Percentiles rank a stretch among this genome's conserved stretches.
phyloP scores from a whole-genome alignment of 2,888 invertebrate species.

The Nomada flava region DNA sequence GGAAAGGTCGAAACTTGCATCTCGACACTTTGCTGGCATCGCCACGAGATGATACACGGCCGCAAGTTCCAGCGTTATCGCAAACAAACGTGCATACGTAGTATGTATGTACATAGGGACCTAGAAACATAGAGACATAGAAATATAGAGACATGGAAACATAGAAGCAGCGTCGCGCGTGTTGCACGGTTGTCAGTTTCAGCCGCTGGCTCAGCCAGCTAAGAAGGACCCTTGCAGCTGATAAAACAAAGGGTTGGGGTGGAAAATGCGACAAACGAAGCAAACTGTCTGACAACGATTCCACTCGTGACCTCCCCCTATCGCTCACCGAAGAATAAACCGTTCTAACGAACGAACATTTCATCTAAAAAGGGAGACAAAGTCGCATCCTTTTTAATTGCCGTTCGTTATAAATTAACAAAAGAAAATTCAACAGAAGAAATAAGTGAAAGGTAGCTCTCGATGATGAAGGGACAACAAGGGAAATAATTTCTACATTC shows the following conservation, averaged over 20 bases:
- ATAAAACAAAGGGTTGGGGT: slow-evolving; percentile 56
- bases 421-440: too few relatives aligned
- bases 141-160: not conserved
- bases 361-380: too few relatives aligned
- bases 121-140: too few relatives aligned
- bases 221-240: slow-evolving; percentile 47
- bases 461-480: too few relatives aligned
- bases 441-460: too few relatives aligned
- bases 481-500: too few relatives aligned
- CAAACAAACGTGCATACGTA: not conserved
- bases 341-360: too few relatives aligned
- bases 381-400: too few relatives aligned
- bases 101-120: not conserved
- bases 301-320: slow-evolving; percentile 18
- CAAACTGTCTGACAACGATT: slow-evolving; percentile 48
- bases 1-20: not conserved
- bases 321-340: not conserved
- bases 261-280: slow-evolving; percentile 43
- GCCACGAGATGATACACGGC: slow-evolving; percentile 7
- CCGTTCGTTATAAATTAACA: too few relatives aligned
- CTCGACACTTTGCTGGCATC: slow-evolving; percentile 29
- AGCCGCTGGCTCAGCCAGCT: slow-evolving; percentile 51
- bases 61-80: slow-evolving; percentile 22
- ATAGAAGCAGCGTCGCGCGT: slow-evolving; percentile 35
- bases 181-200: slow-evolving; percentile 57